These are phyloP conservation scores for Acanthochromis polyacanthus DNA, from an alignment of 2,113 vertebrate genomes.

Conservation along the genomic window DNA sequence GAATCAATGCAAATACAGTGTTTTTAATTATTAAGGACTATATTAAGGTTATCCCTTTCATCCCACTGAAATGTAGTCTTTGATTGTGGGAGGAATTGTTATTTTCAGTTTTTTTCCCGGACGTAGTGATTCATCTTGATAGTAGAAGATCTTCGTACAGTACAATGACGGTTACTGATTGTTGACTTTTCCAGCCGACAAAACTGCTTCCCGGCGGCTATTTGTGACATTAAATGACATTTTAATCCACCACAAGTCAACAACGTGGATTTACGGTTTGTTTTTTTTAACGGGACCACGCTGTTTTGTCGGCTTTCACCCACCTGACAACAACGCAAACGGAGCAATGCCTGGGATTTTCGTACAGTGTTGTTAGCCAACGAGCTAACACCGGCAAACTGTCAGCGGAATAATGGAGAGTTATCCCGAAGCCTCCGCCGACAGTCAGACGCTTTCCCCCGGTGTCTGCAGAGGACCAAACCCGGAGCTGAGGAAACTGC, in stretches of 20 bases:
- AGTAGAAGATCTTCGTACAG: constrained; percentile 54
- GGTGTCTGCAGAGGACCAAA: neutral
- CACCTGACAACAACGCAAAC: neutral
- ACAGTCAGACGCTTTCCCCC: neutral
- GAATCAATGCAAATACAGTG: no score
- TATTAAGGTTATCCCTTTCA: no score
- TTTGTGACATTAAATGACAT: no score
- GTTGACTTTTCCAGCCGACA: neutral
- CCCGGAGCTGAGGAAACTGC: neutral
- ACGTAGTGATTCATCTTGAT: neutral
- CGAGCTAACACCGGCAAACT: neutral
- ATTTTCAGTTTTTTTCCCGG: neutral
- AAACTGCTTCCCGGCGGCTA: neutral
- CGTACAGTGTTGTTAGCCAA: neutral
- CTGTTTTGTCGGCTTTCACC: neutral
- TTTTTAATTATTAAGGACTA: no score
- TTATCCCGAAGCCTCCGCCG: neutral
- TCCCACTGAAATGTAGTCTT: no score
- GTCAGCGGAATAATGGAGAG: constrained; percentile 45
- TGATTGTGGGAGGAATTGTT: no score
- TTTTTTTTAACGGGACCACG: neutral
- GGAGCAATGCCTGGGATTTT: neutral
- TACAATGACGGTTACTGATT: neutral
- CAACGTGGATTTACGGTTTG: neutral
- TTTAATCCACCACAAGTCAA: neutral